Evolutionary conservation across 2,888 invertebrate species (phyloP).

Genomic region (Phania funesta): DNA sequence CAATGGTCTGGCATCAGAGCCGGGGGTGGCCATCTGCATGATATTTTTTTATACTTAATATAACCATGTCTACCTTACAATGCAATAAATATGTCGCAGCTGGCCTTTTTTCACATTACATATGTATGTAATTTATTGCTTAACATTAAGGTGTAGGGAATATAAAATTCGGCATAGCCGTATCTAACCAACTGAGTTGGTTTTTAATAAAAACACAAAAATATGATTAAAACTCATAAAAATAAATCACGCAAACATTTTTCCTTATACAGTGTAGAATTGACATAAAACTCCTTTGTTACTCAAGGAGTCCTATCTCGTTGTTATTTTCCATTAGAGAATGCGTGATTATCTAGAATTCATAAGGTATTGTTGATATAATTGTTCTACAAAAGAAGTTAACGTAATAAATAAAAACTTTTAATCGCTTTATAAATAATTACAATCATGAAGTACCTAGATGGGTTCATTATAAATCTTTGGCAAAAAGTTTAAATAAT

Average conservation of each 20-base stretch:
- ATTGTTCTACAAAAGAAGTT: slow-evolving; percentile 39
- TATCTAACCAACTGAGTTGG: slow-evolving; percentile 16
- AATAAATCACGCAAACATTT: slow-evolving; percentile 59
- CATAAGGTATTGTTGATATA: slow-evolving; percentile 1
- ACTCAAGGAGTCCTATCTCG: background rate
- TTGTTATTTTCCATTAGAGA: too few relatives aligned
- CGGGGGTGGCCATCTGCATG: too few relatives aligned
- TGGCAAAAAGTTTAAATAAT: too few relatives aligned
- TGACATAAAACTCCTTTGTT: slow-evolving; percentile 1
- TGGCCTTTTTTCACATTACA: too few relatives aligned
- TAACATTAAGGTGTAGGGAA: too few relatives aligned
- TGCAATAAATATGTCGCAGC: too few relatives aligned
- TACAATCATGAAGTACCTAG: slow-evolving; percentile 26
- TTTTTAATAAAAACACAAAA: slow-evolving; percentile 28
- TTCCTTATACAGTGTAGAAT: background rate
- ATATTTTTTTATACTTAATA: too few relatives aligned
- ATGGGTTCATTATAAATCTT: too few relatives aligned
- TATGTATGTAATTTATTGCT: too few relatives aligned
- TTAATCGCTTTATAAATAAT: slow-evolving; percentile 43
- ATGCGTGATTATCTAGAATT: slow-evolving; percentile 56
- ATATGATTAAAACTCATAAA: slow-evolving; percentile 52
- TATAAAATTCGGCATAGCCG: background rate
- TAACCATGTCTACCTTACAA: too few relatives aligned
- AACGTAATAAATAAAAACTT: slow-evolving; percentile 30
- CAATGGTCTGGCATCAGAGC: too few relatives aligned